These are phyloP conservation scores for Muntiacus muntjak DNA, from an alignment of 2,113 vertebrate genomes.

Conservation along the genomic window DNA sequence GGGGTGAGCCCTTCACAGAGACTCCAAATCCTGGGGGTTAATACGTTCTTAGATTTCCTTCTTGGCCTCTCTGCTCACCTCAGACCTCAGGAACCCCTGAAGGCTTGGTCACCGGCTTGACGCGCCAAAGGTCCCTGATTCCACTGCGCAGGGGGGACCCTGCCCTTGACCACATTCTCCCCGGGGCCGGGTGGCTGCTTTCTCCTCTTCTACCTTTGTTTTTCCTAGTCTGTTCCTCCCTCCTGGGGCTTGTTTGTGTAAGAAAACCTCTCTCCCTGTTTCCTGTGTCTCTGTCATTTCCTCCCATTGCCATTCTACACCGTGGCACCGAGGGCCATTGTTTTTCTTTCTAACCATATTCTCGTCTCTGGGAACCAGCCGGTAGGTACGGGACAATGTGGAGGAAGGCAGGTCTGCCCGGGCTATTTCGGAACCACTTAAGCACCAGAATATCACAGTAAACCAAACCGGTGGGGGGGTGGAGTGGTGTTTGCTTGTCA, in stretches of 20 bases:
- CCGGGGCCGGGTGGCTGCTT: background rate
- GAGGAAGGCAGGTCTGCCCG: background rate
- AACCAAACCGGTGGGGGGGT: background rate
- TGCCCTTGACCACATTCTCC: background rate
- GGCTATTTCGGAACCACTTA: background rate
- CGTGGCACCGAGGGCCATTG: slow-evolving; percentile 8
- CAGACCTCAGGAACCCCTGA: background rate
- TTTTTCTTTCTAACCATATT: slow-evolving; percentile 57
- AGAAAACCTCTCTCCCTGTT: slow-evolving; percentile 65
- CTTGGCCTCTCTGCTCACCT: background rate
- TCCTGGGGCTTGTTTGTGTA: slow-evolving; percentile 34
- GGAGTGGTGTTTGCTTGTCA: slow-evolving; percentile 30
- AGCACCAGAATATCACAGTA: background rate
- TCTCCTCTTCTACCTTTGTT: slow-evolving; percentile 71
- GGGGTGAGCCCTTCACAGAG: background rate
- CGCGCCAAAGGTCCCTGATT: background rate
- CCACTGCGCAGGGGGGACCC: background rate
- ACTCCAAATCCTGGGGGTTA: background rate
- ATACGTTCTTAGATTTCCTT: background rate
- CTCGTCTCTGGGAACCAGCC: background rate
- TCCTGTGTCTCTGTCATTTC: slow-evolving; percentile 80
- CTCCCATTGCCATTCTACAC: slow-evolving; percentile 50
- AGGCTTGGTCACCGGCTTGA: background rate
- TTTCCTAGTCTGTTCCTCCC: slow-evolving; percentile 67
- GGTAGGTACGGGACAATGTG: rapidly evolving